Conservation (phyloP, 37 sponge, comb jelly and placozoan genomes). For the Cliona cf. orientalis region DNA sequence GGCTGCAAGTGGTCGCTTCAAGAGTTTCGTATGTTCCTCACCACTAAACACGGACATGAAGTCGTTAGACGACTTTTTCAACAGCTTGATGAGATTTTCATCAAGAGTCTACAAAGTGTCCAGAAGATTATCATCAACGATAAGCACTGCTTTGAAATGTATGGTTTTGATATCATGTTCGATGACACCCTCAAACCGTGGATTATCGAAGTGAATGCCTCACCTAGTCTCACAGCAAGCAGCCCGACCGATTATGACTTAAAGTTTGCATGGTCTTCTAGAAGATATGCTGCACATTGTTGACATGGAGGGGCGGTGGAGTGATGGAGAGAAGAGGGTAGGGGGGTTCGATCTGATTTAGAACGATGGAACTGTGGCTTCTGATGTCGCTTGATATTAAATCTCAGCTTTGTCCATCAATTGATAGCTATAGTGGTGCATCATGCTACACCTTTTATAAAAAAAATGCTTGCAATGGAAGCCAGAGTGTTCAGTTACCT, state of each 20-base stretch:
- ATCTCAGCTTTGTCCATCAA: no score
- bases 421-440: no score
- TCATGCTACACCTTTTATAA: no score
- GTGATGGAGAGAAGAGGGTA: slow-evolving; percentile 91
- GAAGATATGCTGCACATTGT: slow-evolving; percentile 95
- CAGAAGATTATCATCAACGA: slow-evolving; percentile 98
- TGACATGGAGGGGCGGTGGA: slow-evolving; percentile 93
- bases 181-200: slow-evolving; percentile 96
- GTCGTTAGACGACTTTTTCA: slow-evolving; percentile 73
- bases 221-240: slow-evolving; percentile 98
- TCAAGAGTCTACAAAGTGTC: slow-evolving; percentile 95
- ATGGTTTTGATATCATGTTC: slow-evolving; percentile 98
- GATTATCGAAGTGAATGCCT: slow-evolving; percentile 99
- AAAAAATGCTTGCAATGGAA: no score
- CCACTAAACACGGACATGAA: slow-evolving; percentile 87
- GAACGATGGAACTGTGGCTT: slow-evolving; percentile 96
- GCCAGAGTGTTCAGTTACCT: no score
- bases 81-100: slow-evolving; percentile 89
- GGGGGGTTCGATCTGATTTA: slow-evolving; percentile 99
- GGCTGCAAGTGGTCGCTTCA: slow-evolving; percentile 99
- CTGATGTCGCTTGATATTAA: no score
- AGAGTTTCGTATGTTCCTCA: slow-evolving; percentile 83
- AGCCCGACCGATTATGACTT: slow-evolving; percentile 95
- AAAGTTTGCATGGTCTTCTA: slow-evolving; percentile 92
- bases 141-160: slow-evolving; percentile 99